phyloP scores from a whole-genome alignment of 2,888 invertebrate species.

The Chrysomela aeneicollis region DNA sequence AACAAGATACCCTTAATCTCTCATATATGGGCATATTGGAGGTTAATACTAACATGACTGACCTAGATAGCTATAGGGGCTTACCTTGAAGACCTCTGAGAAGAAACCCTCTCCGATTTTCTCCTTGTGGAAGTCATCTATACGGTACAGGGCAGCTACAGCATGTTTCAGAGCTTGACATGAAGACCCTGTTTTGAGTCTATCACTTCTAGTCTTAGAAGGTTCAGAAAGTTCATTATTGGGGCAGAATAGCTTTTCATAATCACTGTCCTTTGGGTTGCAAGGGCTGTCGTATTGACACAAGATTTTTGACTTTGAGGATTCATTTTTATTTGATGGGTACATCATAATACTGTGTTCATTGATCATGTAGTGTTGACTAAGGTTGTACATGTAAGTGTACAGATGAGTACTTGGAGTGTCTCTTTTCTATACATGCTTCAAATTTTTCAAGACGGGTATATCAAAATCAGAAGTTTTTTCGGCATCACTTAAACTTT shows the following conservation, averaged over 20 bases:
- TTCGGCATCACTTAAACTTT: slow-evolving; percentile 22
- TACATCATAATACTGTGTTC: slow-evolving; percentile 50
- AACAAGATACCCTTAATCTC: slow-evolving; percentile 23
- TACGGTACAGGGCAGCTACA: slow-evolving; percentile 88
- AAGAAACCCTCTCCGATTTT: slow-evolving; percentile 96
- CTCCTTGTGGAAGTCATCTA: slow-evolving; percentile 93
- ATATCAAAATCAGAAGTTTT: slow-evolving; percentile 23
- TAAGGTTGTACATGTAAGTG: slow-evolving; percentile 61
- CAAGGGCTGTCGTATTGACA: slow-evolving; percentile 61
- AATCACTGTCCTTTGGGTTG: slow-evolving; percentile 58
- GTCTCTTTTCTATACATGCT: slow-evolving; percentile 52
- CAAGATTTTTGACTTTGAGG: slow-evolving; percentile 50
- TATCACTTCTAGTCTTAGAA: slow-evolving; percentile 60
- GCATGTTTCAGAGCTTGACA: slow-evolving; percentile 92
- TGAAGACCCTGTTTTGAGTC: slow-evolving; percentile 75
- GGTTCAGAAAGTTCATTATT: slow-evolving; percentile 61
- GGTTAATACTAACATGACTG: slow-evolving; percentile 41
- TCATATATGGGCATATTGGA: slow-evolving; percentile 41
- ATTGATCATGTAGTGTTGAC: slow-evolving; percentile 57
- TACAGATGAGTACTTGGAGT: slow-evolving; percentile 47
- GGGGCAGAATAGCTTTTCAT: slow-evolving; percentile 58
- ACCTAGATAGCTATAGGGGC: slow-evolving; percentile 50
- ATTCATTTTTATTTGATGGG: slow-evolving; percentile 52
- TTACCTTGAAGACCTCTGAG: slow-evolving; percentile 97
- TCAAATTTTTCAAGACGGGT: slow-evolving; percentile 37